Conservation (phyloP, 1,140 invertebrate genomes). For the Probaryconus sp. region DNA sequence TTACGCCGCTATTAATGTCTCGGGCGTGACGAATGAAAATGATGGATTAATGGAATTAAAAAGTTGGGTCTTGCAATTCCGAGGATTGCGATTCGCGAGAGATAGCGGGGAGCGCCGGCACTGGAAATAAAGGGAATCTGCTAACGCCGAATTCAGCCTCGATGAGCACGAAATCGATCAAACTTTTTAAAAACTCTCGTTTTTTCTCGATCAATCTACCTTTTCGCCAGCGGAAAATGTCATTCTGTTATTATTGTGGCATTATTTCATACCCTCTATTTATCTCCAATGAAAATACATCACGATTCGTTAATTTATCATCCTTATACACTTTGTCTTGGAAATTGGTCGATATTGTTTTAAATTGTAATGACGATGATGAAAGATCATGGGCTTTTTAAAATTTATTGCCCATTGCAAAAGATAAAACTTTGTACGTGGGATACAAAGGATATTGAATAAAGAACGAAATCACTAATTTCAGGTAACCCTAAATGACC, state of each 20-base stretch:
- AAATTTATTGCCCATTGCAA: no score
- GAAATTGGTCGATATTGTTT: no score
- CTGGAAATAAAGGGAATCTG: constrained; percentile 49
- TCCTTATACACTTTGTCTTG: no score
- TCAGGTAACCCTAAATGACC: no score
- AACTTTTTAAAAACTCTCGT: constrained; percentile 33
- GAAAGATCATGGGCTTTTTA: no score
- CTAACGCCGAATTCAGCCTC: constrained; percentile 36
- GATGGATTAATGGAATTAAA: constrained; percentile 65
- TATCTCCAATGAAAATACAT: constrained; percentile 4
- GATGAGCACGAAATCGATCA: constrained; percentile 36
- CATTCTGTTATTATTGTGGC: constrained; percentile 20
- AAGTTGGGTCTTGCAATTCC: constrained; percentile 57
- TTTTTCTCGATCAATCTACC: constrained; percentile 29
- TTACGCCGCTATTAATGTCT: constrained; percentile 62
- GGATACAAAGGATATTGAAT: no score
- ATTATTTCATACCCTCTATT: constrained; percentile 25
- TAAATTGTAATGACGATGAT: no score
- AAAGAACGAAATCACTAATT: no score
- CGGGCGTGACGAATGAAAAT: constrained; percentile 63
- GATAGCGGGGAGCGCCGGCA: constrained; percentile 44
- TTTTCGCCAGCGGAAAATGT: constrained; percentile 27
- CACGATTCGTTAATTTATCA: constrained; percentile 21
- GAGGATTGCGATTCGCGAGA: constrained; percentile 55
- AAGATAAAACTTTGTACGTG: no score